phyloP scores from a whole-genome alignment of 2,888 invertebrate species.

The Plagodis dolabraria region DNA sequence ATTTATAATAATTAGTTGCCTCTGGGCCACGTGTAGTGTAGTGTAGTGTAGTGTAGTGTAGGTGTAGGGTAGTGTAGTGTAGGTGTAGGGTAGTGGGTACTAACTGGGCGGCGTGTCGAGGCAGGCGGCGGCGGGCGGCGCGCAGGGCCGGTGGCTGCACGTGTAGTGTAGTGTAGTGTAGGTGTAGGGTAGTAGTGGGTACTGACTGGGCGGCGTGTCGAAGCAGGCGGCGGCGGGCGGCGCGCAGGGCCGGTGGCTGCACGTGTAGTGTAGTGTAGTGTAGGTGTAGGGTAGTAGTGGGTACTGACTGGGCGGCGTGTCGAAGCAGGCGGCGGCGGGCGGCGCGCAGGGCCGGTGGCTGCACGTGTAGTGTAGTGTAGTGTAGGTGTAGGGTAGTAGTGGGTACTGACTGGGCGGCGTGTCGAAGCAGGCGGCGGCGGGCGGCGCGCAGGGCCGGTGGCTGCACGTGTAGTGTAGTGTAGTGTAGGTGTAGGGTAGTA shows the following conservation, averaged over 20 bases:
- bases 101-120: slow-evolving; percentile 68
- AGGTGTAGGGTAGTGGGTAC: slow-evolving; percentile 1
- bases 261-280: slow-evolving; percentile 76
- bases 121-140: slow-evolving; percentile 81
- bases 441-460: slow-evolving; percentile 87
- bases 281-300: too few relatives aligned
- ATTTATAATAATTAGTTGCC: too few relatives aligned
- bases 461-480: slow-evolving; percentile 86
- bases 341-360: slow-evolving; percentile 88
- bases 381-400: too few relatives aligned
- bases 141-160: slow-evolving; percentile 91
- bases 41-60: too few relatives aligned
- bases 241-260: slow-evolving; percentile 90
- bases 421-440: slow-evolving; percentile 85
- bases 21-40: too few relatives aligned
- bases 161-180: slow-evolving; percentile 60
- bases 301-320: slow-evolving; percentile 59
- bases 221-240: slow-evolving; percentile 82
- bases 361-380: slow-evolving; percentile 84
- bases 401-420: slow-evolving; percentile 56
- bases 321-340: slow-evolving; percentile 84
- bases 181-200: too few relatives aligned
- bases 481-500: too few relatives aligned
- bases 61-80: too few relatives aligned
- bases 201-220: slow-evolving; percentile 66